phyloP scores from a whole-genome alignment of 2,797 vertebrate species.

The Urocyon cinereoargenteus region DNA sequence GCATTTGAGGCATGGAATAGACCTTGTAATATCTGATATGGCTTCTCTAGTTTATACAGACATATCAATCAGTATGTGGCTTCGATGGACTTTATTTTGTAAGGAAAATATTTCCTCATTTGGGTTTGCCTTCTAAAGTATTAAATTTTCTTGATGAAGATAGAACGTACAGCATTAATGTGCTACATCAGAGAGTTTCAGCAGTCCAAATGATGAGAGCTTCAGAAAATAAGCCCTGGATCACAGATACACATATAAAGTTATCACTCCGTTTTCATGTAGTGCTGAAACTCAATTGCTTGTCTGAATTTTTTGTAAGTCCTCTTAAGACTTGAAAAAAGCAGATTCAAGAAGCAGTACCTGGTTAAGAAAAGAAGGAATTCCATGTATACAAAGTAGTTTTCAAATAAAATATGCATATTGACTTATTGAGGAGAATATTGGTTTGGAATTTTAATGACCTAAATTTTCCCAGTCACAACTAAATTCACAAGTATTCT shows the following conservation, averaged over 20 bases:
- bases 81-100: neutral
- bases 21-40: neutral
- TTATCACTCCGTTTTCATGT: neutral
- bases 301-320: neutral
- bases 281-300: neutral
- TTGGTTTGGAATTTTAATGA: neutral
- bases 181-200: neutral
- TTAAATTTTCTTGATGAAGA: neutral
- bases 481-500: neutral
- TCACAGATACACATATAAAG: neutral
- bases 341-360: neutral
- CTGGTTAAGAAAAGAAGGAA: neutral
- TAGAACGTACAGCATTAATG: neutral
- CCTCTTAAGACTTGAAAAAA: neutral
- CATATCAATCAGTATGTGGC: neutral
- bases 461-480: neutral
- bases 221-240: neutral
- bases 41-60: neutral
- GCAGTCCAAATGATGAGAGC: neutral
- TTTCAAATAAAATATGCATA: conserved; percentile 11
- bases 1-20: neutral
- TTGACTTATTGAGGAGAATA: neutral
- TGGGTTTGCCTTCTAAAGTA: neutral
- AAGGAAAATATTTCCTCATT: neutral
- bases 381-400: neutral